Evolutionary conservation across 30 jellyfish, hydroid and myxozoan species (phyloP).

Genomic region (Morbakka virulenta): DNA sequence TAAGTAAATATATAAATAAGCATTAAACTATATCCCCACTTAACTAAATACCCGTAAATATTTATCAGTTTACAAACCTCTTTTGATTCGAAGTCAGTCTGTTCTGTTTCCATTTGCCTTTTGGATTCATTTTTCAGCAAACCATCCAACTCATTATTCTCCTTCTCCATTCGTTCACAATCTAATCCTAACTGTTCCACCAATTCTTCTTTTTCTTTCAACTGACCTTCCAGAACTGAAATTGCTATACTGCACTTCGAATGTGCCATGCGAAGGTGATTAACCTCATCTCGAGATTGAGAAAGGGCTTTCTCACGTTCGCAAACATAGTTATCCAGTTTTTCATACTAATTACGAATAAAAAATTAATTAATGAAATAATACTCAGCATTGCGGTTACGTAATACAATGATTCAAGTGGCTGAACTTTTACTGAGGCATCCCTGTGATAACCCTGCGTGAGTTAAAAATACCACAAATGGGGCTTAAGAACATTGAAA

Average conservation of each 20-base stretch:
- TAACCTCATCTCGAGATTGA: constrained; percentile 68
- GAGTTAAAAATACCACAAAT: no score
- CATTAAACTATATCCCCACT: no score
- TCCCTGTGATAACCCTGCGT: background rate
- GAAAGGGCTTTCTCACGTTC: constrained; percentile 72
- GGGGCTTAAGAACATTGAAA: no score
- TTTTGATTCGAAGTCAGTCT: constrained; percentile 27
- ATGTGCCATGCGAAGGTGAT: constrained; percentile 45
- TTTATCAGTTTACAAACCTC: no score
- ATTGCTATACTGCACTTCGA: constrained; percentile 39
- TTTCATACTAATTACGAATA: no score
- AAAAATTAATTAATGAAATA: no score
- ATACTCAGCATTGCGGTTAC: no score
- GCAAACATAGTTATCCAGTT: constrained; percentile 58
- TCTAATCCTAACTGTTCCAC: constrained; percentile 75
- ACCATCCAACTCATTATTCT: constrained; percentile 70
- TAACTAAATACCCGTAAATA: no score
- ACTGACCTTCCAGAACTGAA: constrained; percentile 55
- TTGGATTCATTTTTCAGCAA: no score
- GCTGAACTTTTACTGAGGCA: background rate
- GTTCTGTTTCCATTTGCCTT: constrained; percentile 12
- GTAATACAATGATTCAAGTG: background rate
- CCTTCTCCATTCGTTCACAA: constrained; percentile 59
- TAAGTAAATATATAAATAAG: no score
- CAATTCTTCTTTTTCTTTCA: constrained; percentile 67